Conservation (phyloP, 2,888 invertebrate genomes). For the Eumerus sabulonum region DNA sequence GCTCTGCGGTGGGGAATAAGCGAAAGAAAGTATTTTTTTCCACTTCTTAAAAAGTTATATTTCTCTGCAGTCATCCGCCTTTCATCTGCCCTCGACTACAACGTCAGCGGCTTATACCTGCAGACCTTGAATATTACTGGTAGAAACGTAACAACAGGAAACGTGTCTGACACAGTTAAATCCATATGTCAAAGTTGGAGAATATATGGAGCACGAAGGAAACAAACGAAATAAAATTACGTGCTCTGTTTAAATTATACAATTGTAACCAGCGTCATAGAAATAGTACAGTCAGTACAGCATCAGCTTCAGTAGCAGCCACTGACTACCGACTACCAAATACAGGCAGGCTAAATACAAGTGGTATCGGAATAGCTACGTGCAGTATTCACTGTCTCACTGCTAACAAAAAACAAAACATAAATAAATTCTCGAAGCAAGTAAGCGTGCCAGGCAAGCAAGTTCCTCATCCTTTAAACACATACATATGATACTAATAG, state of each 20-base stretch:
- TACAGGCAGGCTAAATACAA: slow-evolving; percentile 12
- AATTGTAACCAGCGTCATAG: slow-evolving; percentile 51
- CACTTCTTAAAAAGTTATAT: slow-evolving; percentile 6
- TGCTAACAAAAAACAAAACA: slow-evolving; percentile 17
- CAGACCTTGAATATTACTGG: slow-evolving; percentile 22
- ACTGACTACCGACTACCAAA: slow-evolving; percentile 7
- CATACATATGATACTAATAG: slow-evolving; percentile 26
- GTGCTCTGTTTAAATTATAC: slow-evolving; percentile 67
- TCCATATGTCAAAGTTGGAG: slow-evolving; percentile 67
- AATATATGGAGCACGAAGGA: slow-evolving; percentile 64
- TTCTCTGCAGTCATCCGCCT: slow-evolving; percentile 14
- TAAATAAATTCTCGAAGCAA: background rate
- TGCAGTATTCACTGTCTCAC: slow-evolving; percentile 17
- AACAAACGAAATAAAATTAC: slow-evolving; percentile 68
- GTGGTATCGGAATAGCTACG: slow-evolving; percentile 37
- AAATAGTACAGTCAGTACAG: slow-evolving; percentile 21
- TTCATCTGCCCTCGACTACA: background rate
- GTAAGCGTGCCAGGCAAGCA: slow-evolving; percentile 54
- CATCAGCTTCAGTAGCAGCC: slow-evolving; percentile 17
- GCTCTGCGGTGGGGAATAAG: background rate
- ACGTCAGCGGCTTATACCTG: no score
- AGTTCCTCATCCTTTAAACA: slow-evolving; percentile 47
- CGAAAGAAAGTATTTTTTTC: slow-evolving; percentile 1
- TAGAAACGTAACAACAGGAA: slow-evolving; percentile 1
- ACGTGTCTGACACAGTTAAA: slow-evolving; percentile 61